These are phyloP conservation scores for Megaceryle maxima DNA, from an alignment of 2,113 vertebrate genomes.

Conservation along the genomic window DNA sequence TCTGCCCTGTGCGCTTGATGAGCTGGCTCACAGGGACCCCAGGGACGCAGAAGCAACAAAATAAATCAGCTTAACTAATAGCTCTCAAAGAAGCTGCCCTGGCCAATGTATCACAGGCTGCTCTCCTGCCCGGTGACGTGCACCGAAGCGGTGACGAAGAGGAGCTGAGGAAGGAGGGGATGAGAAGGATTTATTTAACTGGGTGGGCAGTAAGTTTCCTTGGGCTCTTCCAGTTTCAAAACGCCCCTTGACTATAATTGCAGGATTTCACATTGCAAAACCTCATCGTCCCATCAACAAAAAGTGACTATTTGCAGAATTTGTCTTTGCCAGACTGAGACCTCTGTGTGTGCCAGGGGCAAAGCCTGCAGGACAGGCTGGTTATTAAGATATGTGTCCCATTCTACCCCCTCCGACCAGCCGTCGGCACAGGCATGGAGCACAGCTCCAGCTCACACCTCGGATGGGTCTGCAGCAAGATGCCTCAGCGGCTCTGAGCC, in stretches of 20 bases:
- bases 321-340: not conserved
- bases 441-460: not conserved
- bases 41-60: not conserved
- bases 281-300: rapidly evolving
- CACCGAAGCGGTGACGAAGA: rapidly evolving
- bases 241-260: not conserved
- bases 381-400: rapidly evolving
- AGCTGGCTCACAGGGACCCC: not conserved
- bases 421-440: rapidly evolving
- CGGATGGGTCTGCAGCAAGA: not conserved
- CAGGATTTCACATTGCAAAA: not conserved
- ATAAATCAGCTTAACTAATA: not conserved
- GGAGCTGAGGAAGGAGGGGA: not conserved
- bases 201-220: not conserved
- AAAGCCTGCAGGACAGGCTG: not conserved
- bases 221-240: not conserved
- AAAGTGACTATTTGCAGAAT: not conserved
- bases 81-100: not conserved
- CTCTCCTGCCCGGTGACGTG: rapidly evolving
- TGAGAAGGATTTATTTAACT: not conserved
- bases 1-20: not conserved
- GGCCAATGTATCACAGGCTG: not conserved
- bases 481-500: not conserved
- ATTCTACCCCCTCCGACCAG: not conserved
- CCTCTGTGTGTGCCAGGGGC: not conserved